Percentiles rank a stretch among this genome's conserved stretches.
These are phyloP conservation scores for Clarias platycephalus DNA, from an alignment of 2,797 vertebrate genomes.

Conservation along the genomic window DNA sequence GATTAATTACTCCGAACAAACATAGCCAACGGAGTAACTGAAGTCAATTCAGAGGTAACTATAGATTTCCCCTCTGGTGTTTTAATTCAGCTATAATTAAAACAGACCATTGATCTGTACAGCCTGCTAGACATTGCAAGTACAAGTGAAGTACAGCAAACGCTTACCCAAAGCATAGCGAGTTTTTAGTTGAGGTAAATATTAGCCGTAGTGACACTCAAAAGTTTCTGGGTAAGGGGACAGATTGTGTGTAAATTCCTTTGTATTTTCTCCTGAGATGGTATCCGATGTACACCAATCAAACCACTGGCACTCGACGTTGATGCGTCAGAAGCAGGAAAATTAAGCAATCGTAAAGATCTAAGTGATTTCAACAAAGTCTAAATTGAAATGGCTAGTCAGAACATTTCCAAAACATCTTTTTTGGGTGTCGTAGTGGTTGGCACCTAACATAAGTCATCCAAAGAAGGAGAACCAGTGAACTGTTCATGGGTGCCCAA, in stretches of 20 bases:
- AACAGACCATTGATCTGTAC: constrained; percentile 61
- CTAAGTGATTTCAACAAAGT: no score
- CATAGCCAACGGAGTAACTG: constrained; percentile 43
- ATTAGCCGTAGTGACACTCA: constrained; percentile 20
- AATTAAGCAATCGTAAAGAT: no score
- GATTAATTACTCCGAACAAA: constrained; percentile 61
- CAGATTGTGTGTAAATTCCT: constrained; percentile 10
- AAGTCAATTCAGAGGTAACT: constrained; percentile 50
- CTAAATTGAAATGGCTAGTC: no score
- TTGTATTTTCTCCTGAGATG: constrained; percentile 38
- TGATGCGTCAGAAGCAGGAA: no score
- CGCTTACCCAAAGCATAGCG: constrained; percentile 60
- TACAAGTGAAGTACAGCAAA: constrained; percentile 50
- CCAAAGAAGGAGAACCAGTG: no score
- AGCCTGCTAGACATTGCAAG: constrained; percentile 48
- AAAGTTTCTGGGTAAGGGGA: not conserved
- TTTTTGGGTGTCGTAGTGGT: no score
- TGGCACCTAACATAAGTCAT: no score
- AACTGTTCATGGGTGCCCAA: no score
- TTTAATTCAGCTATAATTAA: constrained; percentile 56
- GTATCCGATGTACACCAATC: not conserved
- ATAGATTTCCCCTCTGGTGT: constrained; percentile 53
- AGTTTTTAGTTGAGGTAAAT: constrained; percentile 45
- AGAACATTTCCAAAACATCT: no score
- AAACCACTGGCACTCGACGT: no score